These are phyloP conservation scores for Crotalus helleri DNA, from an alignment of 2,113 vertebrate species.

Conservation along the genomic window DNA sequence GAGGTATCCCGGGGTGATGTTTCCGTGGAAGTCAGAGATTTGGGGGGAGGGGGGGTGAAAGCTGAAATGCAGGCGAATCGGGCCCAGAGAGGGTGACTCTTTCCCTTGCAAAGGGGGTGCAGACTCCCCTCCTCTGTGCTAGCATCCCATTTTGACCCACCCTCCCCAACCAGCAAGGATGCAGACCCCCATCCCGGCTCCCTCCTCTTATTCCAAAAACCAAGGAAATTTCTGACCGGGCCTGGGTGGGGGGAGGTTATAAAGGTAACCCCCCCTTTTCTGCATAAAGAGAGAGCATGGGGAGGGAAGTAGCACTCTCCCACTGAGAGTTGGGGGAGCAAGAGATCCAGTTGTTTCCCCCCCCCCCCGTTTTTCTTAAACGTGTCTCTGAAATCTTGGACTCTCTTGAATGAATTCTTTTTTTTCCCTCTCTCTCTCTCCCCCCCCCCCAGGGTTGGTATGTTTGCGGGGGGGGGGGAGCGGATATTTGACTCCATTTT, in stretches of 20 bases:
- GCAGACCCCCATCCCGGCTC: background rate
- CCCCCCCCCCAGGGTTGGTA: background rate
- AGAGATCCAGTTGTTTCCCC: background rate
- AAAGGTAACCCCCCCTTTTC: background rate
- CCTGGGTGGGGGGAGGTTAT: background rate
- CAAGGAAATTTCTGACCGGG: background rate
- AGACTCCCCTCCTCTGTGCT: background rate
- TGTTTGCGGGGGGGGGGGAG: background rate
- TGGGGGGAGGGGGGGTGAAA: no score
- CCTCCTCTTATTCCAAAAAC: background rate
- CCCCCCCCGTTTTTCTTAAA: background rate
- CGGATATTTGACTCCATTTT: background rate
- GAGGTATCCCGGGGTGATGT: background rate
- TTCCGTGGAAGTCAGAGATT: background rate
- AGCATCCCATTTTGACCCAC: background rate
- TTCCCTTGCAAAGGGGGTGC: background rate
- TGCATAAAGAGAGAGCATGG: background rate
- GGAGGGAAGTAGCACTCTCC: no score
- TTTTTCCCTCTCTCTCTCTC: background rate
- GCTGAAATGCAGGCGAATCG: background rate
- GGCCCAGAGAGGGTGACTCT: background rate
- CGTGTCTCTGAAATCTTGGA: background rate
- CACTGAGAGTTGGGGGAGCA: background rate
- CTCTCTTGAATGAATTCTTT: background rate
- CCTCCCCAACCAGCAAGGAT: background rate